Percentiles rank a stretch among this genome's conserved stretches.
These are phyloP conservation scores for Equus quagga DNA, from an alignment of 2,113 vertebrate species.

Conservation along the genomic window DNA sequence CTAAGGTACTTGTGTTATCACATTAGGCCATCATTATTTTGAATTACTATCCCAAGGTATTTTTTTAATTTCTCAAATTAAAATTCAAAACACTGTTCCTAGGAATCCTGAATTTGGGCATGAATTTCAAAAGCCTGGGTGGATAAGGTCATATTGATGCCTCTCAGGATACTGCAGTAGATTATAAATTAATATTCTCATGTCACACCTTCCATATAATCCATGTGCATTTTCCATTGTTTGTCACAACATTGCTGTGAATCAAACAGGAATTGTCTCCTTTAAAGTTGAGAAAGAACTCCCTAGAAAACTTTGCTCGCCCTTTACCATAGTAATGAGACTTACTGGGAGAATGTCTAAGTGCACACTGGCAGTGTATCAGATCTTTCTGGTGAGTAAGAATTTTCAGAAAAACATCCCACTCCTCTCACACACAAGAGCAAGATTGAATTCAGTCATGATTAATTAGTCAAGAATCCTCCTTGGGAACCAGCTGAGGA, in stretches of 20 bases:
- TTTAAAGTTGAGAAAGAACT: background rate
- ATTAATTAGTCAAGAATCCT: background rate
- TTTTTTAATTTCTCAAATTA: conserved; percentile 25
- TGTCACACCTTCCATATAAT: background rate
- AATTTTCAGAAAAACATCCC: background rate
- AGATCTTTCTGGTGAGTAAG: background rate
- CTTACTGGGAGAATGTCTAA: background rate
- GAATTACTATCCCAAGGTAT: background rate
- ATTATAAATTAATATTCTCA: background rate
- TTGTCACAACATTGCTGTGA: background rate
- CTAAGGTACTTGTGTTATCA: background rate
- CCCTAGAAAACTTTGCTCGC: background rate
- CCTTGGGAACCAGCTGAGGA: background rate
- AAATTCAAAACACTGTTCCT: conserved; percentile 13
- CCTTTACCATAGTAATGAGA: background rate
- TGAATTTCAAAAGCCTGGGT: conserved; percentile 22
- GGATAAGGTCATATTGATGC: background rate
- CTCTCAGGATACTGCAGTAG: background rate
- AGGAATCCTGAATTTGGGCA: background rate
- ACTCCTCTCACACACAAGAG: background rate
- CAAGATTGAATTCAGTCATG: background rate
- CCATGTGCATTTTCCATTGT: background rate
- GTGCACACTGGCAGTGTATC: background rate
- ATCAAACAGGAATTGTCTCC: background rate
- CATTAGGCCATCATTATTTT: background rate